A percentile compares a stretch with the other conserved stretches of the same genome.
Evolutionary conservation across 1,140 invertebrate genomes (phyloP).

Genomic region (Hyposmocoma kahamanoa): DNA sequence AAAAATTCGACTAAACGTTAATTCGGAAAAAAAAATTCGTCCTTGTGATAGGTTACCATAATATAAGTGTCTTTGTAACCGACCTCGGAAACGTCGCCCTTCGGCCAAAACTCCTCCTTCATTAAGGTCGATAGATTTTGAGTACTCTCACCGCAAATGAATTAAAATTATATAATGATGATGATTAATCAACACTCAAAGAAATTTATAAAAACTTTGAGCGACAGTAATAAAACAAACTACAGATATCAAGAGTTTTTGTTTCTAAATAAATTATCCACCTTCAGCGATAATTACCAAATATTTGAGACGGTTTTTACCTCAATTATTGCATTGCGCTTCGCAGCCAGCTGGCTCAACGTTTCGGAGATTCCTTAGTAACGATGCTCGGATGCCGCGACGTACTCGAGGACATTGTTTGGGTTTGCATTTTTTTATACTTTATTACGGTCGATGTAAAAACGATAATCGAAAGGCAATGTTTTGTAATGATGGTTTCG

Average conservation of each 20-base stretch:
- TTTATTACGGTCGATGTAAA: background rate
- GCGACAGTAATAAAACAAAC: too few species aligned
- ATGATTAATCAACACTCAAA: too few species aligned
- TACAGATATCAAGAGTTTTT: conserved; percentile 42
- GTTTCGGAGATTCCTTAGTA: conserved; percentile 39
- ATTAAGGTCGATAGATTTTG: too few species aligned
- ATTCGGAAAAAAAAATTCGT: too few species aligned
- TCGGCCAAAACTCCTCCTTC: too few species aligned
- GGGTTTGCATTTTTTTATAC: background rate
- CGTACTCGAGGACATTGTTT: conserved; percentile 19
- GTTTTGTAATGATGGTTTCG: background rate
- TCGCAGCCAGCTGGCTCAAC: conserved; percentile 22
- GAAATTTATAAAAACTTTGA: too few species aligned
- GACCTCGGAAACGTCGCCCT: too few species aligned
- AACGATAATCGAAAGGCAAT: background rate
- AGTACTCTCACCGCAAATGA: too few species aligned
- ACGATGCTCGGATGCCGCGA: conserved; percentile 28
- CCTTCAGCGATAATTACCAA: conserved; percentile 47
- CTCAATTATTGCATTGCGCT: conserved; percentile 53
- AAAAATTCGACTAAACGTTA: too few species aligned
- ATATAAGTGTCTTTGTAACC: too few species aligned
- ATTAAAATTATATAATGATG: too few species aligned
- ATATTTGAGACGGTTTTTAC: conserved; percentile 48
- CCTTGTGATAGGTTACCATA: too few species aligned
- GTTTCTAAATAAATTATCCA: conserved; percentile 27